Conservation (phyloP, 2,888 invertebrate species). For the Pilophorus perplexus region DNA sequence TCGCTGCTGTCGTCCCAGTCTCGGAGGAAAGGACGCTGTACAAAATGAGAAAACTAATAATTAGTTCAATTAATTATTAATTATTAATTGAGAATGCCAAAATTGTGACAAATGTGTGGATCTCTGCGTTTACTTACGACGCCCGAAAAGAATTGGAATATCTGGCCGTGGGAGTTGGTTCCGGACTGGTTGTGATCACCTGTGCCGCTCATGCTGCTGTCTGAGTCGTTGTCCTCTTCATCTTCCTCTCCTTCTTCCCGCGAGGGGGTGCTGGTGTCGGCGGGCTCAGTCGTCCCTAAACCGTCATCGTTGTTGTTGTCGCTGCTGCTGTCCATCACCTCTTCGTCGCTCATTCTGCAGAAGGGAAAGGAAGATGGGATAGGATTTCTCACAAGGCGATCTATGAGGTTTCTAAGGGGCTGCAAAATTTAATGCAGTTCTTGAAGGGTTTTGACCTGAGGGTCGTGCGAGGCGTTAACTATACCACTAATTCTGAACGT, state of each 20-base stretch:
- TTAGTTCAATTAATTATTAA: background rate
- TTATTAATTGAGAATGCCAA: background rate
- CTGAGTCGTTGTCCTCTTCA: no score
- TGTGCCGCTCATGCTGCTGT: background rate
- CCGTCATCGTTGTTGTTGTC: conserved; percentile 19
- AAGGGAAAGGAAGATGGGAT: background rate
- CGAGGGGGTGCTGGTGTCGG: conserved; percentile 7
- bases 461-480: no score
- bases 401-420: no score
- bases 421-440: no score
- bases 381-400: no score
- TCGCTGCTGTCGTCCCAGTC: conserved; percentile 26
- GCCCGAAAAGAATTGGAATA: background rate
- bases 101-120: background rate
- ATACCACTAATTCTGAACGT: no score
- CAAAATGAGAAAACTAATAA: background rate
- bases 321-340: conserved; percentile 18
- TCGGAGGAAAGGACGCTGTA: conserved; percentile 17
- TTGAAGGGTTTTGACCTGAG: no score
- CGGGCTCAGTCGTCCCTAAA: no score
- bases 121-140: background rate
- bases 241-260: background rate
- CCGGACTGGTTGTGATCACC: no score
- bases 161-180: no score
- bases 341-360: conserved; percentile 22